Conservation (phyloP, 35 echinoderm and acorn worm species). For the Apostichopus japonicus region DNA sequence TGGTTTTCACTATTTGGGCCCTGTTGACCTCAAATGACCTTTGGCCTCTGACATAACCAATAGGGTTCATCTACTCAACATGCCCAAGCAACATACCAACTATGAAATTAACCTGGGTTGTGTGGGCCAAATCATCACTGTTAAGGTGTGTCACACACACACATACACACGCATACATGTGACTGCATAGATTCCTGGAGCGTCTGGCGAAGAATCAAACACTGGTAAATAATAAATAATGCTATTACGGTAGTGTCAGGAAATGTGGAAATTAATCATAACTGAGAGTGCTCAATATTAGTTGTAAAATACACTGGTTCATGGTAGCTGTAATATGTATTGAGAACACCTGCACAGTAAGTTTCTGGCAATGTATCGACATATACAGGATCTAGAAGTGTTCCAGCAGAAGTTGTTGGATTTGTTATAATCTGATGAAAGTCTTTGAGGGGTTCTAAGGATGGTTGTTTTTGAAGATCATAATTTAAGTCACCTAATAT, state of each 20-base stretch:
- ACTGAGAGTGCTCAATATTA: not conserved
- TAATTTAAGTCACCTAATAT: not conserved
- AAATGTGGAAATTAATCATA: not conserved
- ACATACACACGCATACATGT: not conserved
- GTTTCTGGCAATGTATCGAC: not conserved
- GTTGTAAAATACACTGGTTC: constrained; percentile 35
- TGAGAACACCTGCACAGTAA: not conserved
- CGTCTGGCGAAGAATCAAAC: not conserved
- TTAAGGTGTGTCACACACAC: not conserved
- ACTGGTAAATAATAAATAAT: constrained; percentile 16
- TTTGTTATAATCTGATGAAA: not conserved
- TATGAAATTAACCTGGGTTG: too few species aligned
- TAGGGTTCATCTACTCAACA: too few species aligned
- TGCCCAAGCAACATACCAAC: too few species aligned
- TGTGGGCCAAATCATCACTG: not conserved
- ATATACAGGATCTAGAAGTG: constrained; percentile 4
- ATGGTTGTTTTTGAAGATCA: not conserved
- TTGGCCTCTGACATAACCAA: too few species aligned
- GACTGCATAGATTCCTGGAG: too few species aligned
- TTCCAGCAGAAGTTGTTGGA: not conserved
- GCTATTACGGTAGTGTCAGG: not conserved
- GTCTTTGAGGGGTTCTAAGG: not conserved
- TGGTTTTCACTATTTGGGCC: too few species aligned
- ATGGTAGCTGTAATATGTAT: constrained; percentile 19
- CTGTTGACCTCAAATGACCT: too few species aligned